Evolutionary conservation across 1,140 invertebrate species (phyloP).

Genomic region (Phymorhynchus buccinoides): DNA sequence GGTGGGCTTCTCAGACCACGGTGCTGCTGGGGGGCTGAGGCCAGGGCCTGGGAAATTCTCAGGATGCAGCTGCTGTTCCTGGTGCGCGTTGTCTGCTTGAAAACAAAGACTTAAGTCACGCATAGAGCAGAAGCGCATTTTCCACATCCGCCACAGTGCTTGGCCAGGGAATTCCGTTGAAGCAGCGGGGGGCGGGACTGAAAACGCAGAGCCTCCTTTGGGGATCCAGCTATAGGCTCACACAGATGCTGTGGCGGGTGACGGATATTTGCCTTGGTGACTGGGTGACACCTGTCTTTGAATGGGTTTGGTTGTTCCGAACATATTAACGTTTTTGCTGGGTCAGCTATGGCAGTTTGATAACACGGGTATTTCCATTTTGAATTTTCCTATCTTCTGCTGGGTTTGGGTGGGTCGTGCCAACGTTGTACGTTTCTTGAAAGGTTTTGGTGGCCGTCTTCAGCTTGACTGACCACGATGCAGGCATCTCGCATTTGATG

Average conservation of each 20-base stretch:
- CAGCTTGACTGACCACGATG: neutral
- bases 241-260: constrained; percentile 3
- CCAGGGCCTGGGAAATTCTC: constrained; percentile 44
- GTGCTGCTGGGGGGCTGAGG: constrained; percentile 13
- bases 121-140: neutral
- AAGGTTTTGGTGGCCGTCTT: neutral
- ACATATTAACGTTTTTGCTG: neutral
- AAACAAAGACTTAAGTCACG: too few relatives aligned
- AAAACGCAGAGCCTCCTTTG: constrained; percentile 52
- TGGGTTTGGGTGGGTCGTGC: neutral
- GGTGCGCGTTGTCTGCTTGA: neutral
- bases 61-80: constrained; percentile 40
- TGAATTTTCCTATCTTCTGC: neutral
- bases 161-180: constrained; percentile 47
- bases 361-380: too few relatives aligned
- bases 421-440: neutral
- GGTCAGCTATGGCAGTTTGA: neutral
- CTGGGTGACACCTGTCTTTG: neutral
- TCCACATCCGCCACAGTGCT: constrained; percentile 45
- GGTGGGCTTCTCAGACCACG: neutral
- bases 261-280: constrained; percentile 23
- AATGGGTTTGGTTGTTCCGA: constrained; percentile 1
- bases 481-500: neutral
- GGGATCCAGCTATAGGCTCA: constrained; percentile 33
- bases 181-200: constrained; percentile 48